Conservation (phyloP, 2,113 vertebrate genomes). For the Lampris megalopsis region DNA sequence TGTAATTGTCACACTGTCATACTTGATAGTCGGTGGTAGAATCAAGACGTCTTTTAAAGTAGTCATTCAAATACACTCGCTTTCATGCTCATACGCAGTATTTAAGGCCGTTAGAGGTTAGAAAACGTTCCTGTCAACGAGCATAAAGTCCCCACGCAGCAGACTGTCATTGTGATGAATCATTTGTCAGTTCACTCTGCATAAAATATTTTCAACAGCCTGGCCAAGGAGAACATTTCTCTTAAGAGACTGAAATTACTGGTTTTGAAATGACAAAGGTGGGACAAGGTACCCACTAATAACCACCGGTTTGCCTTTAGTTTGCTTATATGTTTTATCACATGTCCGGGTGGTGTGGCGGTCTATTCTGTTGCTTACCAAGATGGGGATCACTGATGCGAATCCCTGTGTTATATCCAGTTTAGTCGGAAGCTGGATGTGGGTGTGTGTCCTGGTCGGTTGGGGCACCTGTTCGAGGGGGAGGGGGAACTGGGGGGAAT, state of each 20-base stretch:
- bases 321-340: constrained; percentile 28
- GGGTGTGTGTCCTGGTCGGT: too few species aligned
- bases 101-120: constrained; percentile 22
- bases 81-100: constrained; percentile 1
- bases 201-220: constrained; percentile 32
- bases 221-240: constrained; percentile 17
- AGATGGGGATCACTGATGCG: too few species aligned
- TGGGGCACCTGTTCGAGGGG: too few species aligned
- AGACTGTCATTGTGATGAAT: constrained; percentile 54
- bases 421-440: too few species aligned
- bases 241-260: constrained; percentile 37
- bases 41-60: neutral
- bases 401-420: too few species aligned
- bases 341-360: neutral
- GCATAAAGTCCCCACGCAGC: constrained; percentile 15
- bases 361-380: too few species aligned
- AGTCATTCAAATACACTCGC: constrained; percentile 17
- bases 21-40: neutral
- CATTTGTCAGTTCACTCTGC: constrained; percentile 38
- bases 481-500: too few species aligned
- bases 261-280: constrained; percentile 32
- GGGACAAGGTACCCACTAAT: constrained; percentile 12
- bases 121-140: constrained; percentile 4
- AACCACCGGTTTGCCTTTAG: constrained; percentile 26
- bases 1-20: constrained; percentile 1